Evolutionary conservation across 2,888 invertebrate species (phyloP).

Genomic region (Sericinus montela): DNA sequence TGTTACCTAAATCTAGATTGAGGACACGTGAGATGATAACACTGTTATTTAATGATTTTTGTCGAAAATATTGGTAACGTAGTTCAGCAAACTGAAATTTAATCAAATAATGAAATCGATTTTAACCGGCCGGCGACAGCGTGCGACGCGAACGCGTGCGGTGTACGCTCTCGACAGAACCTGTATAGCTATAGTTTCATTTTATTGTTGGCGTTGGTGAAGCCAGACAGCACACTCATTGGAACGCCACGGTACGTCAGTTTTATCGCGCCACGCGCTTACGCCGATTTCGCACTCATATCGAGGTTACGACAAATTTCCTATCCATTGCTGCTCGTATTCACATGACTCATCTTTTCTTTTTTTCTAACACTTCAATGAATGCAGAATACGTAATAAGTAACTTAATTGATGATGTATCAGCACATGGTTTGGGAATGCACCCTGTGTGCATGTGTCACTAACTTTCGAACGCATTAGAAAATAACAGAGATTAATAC

Average conservation of each 20-base stretch:
- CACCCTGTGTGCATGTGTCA: neutral
- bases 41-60: neutral
- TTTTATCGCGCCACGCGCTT: conserved; percentile 18
- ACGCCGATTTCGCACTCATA: conserved; percentile 15
- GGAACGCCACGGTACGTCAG: conserved; percentile 11
- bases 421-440: neutral
- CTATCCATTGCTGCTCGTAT: conserved; percentile 5
- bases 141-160: conserved; percentile 1
- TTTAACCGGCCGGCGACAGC: conserved; percentile 10
- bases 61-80: neutral
- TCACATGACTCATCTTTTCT: neutral
- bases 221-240: conserved; percentile 12
- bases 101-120: neutral
- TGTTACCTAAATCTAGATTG: neutral
- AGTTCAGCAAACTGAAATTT: neutral
- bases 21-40: neutral
- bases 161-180: conserved; percentile 3
- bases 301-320: neutral
- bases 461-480: neutral
- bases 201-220: neutral
- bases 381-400: neutral
- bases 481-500: conserved; percentile 3
- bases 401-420: neutral
- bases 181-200: conserved; percentile 8
- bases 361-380: neutral